These are phyloP conservation scores for Thamnophis sirtalis DNA, from an alignment of 2,113 vertebrate species.

Conservation along the genomic window DNA sequence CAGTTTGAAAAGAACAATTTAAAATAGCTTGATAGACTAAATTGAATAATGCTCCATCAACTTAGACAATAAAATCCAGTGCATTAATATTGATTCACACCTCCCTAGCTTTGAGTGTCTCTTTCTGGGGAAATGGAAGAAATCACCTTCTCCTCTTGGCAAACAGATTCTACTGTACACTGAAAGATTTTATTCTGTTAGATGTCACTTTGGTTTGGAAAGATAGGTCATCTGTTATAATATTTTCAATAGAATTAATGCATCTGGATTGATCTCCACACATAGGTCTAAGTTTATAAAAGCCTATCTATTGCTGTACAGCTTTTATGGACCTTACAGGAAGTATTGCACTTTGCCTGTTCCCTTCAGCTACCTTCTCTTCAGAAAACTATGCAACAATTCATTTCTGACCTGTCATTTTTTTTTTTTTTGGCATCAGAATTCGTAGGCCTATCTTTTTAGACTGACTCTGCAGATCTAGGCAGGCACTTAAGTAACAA, in stretches of 20 bases:
- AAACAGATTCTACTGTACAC: not conserved
- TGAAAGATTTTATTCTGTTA: not conserved
- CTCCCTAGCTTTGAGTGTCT: not conserved
- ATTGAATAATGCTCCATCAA: not conserved
- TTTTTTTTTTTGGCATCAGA: not conserved
- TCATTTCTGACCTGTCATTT: not conserved
- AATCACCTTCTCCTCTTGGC: not conserved
- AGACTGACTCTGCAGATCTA: not conserved
- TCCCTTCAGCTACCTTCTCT: not conserved
- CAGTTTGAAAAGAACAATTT: not conserved
- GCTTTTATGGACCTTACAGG: not conserved
- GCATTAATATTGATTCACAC: not conserved
- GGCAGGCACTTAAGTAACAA: not conserved
- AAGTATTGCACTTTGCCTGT: not conserved
- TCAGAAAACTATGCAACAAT: not conserved
- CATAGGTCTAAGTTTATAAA: not conserved
- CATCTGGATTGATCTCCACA: not conserved
- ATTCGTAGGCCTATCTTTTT: not conserved
- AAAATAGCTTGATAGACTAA: not conserved
- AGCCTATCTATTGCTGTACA: not conserved
- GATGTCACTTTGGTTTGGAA: not conserved
- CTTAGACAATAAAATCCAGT: not conserved
- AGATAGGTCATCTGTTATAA: not conserved
- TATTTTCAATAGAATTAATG: accelerated
- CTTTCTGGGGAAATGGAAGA: not conserved